Conservation (phyloP, 2,113 vertebrate genomes). For the Polypterus senegalus region DNA sequence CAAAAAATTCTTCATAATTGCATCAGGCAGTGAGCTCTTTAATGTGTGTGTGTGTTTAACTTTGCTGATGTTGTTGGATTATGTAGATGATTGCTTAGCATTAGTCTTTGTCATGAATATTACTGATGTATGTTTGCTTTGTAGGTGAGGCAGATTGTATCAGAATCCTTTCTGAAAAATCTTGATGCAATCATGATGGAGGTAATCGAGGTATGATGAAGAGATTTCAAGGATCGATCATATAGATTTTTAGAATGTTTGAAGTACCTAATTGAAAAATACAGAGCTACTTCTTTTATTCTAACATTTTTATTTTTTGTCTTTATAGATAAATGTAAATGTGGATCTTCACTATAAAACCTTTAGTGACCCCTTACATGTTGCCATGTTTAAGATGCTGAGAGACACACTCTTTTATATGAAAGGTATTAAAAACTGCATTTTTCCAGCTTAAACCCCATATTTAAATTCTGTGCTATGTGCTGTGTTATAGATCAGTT, state of each 20-base stretch:
- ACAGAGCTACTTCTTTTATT: background rate
- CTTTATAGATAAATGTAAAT: slow-evolving; percentile 53
- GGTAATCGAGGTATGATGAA: slow-evolving; percentile 56
- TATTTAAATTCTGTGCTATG: no score
- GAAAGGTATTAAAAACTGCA: slow-evolving; percentile 54
- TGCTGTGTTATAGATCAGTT: no score
- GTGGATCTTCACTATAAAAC: slow-evolving; percentile 67
- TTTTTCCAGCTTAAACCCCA: no score
- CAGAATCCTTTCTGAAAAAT: slow-evolving; percentile 69
- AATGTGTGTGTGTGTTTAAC: no score
- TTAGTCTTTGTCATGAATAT: no score
- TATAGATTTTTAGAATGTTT: no score
- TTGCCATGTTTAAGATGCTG: slow-evolving; percentile 94
- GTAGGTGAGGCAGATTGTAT: slow-evolving; percentile 80
- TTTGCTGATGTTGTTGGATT: no score
- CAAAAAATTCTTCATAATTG: no score
- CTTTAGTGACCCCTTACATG: slow-evolving; percentile 84
- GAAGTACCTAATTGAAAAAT: background rate
- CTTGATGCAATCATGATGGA: slow-evolving; percentile 59
- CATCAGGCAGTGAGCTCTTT: no score
- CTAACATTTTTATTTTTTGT: slow-evolving; percentile 14
- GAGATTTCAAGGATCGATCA: no score
- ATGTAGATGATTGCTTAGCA: no score
- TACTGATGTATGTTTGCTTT: slow-evolving; percentile 1
- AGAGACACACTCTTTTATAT: slow-evolving; percentile 85